These are phyloP conservation scores for Drosophila rhopaloa DNA, from an alignment of 1,140 invertebrate species.

Conservation along the genomic window DNA sequence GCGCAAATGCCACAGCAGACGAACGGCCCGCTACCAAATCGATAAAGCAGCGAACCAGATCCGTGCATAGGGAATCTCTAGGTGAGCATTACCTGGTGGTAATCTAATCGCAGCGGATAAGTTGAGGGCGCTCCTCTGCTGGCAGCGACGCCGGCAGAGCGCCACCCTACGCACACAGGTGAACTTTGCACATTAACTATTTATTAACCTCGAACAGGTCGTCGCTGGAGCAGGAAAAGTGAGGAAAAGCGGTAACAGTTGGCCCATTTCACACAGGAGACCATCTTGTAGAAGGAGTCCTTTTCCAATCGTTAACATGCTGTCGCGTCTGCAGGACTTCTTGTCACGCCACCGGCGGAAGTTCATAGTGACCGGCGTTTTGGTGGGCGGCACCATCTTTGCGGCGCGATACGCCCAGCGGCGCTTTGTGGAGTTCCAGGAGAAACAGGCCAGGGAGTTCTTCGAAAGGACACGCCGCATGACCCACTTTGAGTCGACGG, in stretches of 20 bases:
- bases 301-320: conserved; percentile 86
- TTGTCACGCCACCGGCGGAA: conserved; percentile 92
- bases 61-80: conserved; percentile 2
- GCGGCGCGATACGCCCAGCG: conserved; percentile 90
- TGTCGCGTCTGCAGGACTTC: conserved; percentile 90
- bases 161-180: conserved; percentile 43
- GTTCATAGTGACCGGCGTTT: conserved; percentile 90
- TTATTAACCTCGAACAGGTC: conserved; percentile 45
- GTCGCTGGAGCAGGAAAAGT: conserved; percentile 30
- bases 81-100: conserved; percentile 25
- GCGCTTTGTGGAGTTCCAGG: conserved; percentile 93
- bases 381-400: conserved; percentile 90
- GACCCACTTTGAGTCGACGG: conserved; percentile 95
- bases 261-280: conserved; percentile 55
- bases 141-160: conserved; percentile 28
- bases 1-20: conserved; percentile 24
- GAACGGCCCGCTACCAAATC: neutral
- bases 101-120: conserved; percentile 43
- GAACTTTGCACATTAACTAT: conserved; percentile 79
- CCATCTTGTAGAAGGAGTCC: conserved; percentile 2
- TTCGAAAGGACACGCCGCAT: conserved; percentile 91
- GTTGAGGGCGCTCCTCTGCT: conserved; percentile 8
- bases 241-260: conserved; percentile 41
- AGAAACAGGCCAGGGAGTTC: conserved; percentile 91
- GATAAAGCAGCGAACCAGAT: conserved; percentile 17